These are phyloP conservation scores for Limonius californicus DNA, from an alignment of 1,140 invertebrate genomes.

Conservation along the genomic window DNA sequence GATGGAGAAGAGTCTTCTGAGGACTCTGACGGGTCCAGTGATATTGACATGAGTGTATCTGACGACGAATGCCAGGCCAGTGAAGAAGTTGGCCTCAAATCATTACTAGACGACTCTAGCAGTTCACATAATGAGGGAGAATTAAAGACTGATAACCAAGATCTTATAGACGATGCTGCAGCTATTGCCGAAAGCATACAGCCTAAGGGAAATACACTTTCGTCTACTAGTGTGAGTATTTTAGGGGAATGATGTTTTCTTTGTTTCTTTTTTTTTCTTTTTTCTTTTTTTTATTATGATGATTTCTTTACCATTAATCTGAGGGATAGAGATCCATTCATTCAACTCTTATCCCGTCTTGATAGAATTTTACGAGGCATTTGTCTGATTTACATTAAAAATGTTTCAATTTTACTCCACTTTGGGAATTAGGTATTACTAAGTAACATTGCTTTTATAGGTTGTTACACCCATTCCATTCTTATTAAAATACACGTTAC, in stretches of 20 bases:
- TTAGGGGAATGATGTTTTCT: constrained; percentile 5
- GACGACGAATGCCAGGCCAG: constrained; percentile 47
- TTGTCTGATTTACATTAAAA: constrained; percentile 52
- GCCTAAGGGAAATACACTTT: constrained; percentile 95
- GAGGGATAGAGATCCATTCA: constrained; percentile 45
- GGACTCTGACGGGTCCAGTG: constrained; percentile 2
- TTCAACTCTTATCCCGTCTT: constrained; percentile 43
- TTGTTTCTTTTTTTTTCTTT: not conserved
- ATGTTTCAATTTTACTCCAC: no score
- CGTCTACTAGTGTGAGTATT: constrained; percentile 71
- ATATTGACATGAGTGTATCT: constrained; percentile 37
- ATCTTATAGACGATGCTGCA: constrained; percentile 83
- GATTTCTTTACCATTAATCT: constrained; percentile 35
- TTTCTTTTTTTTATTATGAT: constrained; percentile 30
- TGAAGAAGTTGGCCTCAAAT: constrained; percentile 57
- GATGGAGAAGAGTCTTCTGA: constrained; percentile 20
- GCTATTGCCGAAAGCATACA: constrained; percentile 94
- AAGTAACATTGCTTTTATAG: no score
- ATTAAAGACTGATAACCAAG: constrained; percentile 52
- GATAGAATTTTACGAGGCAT: constrained; percentile 47
- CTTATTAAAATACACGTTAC: constrained; percentile 83
- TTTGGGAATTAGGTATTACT: no score
- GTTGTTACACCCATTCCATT: constrained; percentile 94
- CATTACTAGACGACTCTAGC: constrained; percentile 56
- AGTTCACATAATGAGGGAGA: constrained; percentile 35